Conservation (phyloP, 2,797 vertebrate species). For the Aplochiton taeniatus region DNA sequence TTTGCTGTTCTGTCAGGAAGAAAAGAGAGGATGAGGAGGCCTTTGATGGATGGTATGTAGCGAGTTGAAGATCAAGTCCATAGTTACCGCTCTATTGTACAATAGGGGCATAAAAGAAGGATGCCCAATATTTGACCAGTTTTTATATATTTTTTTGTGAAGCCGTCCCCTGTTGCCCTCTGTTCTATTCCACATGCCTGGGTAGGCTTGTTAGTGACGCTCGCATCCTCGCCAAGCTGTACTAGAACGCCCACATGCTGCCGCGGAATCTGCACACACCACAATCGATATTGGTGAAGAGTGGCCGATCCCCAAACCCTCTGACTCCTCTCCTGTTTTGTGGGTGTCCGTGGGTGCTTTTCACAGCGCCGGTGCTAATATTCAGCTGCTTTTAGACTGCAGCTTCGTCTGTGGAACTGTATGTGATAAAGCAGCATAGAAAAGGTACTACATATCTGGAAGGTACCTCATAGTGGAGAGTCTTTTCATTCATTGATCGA, state of each 20-base stretch:
- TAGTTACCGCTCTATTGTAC: constrained; percentile 13
- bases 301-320: constrained; percentile 56
- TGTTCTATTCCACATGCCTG: constrained; percentile 16
- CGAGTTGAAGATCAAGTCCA: constrained; percentile 18
- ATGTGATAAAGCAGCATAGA: background rate
- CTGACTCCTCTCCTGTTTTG: constrained; percentile 71
- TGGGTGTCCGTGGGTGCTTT: constrained; percentile 69
- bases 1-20: constrained; percentile 45
- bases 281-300: constrained; percentile 70
- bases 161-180: constrained; percentile 10
- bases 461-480: constrained; percentile 1
- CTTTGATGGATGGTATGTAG: constrained; percentile 23
- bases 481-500: background rate
- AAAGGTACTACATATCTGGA: constrained; percentile 8
- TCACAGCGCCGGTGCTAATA: constrained; percentile 61
- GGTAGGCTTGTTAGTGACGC: constrained; percentile 39
- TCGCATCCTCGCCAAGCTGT: constrained; percentile 33
- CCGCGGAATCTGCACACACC: constrained; percentile 58
- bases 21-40: constrained; percentile 22
- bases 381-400: constrained; percentile 46
- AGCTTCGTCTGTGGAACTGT: constrained; percentile 2
- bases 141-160: constrained; percentile 7
- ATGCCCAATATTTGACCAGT: no score
- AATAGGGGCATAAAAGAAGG: background rate
- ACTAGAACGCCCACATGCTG: constrained; percentile 67